phyloP scores from a whole-genome alignment of 2,888 invertebrate genomes.

The Thymelicus lineola region DNA sequence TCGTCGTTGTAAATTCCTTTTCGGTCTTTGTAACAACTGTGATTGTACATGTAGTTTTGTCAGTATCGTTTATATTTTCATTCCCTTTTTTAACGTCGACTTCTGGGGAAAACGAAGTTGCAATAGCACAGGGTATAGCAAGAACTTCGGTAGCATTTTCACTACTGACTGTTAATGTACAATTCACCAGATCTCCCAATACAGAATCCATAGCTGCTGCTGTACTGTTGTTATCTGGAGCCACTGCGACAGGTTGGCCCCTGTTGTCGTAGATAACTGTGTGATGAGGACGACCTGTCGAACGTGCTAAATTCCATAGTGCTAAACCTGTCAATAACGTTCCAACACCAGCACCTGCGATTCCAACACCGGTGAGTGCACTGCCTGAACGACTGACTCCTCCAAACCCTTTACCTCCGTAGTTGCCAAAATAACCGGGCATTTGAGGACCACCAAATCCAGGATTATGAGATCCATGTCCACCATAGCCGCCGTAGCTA shows the following conservation, averaged over 20 bases:
- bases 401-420: constrained; percentile 62
- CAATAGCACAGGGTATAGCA: constrained; percentile 80
- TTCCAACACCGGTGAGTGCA: constrained; percentile 72
- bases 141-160: constrained; percentile 73
- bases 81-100: constrained; percentile 69
- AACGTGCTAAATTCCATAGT: constrained; percentile 80
- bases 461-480: constrained; percentile 54
- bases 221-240: constrained; percentile 68
- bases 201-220: constrained; percentile 65
- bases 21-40: constrained; percentile 72
- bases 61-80: constrained; percentile 55
- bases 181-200: constrained; percentile 74
- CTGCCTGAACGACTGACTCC: constrained; percentile 67
- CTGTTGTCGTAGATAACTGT: constrained; percentile 80
- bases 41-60: constrained; percentile 76
- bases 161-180: constrained; percentile 73
- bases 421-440: constrained; percentile 76
- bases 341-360: constrained; percentile 78
- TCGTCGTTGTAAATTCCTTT: constrained; percentile 77
- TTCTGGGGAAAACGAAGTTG: constrained; percentile 79
- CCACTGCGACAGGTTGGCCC: constrained; percentile 76
- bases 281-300: constrained; percentile 72
- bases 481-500: constrained; percentile 53
- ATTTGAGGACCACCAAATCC: constrained; percentile 63
- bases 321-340: constrained; percentile 79